Base-by-base conservation (phyloP, 2,113 vertebrate species). In the Proteles cristata region DNA sequence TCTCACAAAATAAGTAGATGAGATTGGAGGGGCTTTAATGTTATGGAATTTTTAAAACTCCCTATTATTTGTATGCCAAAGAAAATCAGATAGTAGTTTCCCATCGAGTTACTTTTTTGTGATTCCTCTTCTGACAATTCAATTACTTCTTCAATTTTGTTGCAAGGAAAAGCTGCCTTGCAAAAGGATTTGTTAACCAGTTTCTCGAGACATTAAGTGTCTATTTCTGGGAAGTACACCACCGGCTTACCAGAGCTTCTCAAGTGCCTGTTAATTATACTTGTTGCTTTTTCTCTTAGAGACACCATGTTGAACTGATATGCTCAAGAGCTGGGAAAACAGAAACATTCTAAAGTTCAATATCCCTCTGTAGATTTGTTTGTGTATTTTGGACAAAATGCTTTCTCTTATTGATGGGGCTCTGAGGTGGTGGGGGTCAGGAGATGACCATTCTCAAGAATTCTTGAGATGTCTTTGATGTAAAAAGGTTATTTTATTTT, bases 31-130 rank as follows among this genome's bases (percentile, higher is more conserved):
- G 4, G 65, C 58, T 84, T 93, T 92, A 83, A 82, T 89, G 15
- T 48, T 6, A 43, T 17, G 48, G 10, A 50, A 63, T 31, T 63
- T 88, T 96, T 33, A 19, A 80, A 94, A 80, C 7, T 85, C 12
- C 11, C 76, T 53, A n/a, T 33, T 39, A 66, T 16, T 48, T 84
- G 88, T 87, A 77, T 84, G 43, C 69, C 43, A 82, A 88, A 77
- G 58, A 61, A 93, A 35, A 84, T 92, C 55, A 92, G 25, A 31
- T 31, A 65, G 58, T 71, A 14, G 89, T 95, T 86, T 82, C 33
- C 68, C 33, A 66, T 97, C 68, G 90, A 58, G 81, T 97, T 82
- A 48, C 74, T 94, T 43, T 85, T 96, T 90, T 82, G n/a, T 91
- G 73, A 73, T 93, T 93, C 35, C 50, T 87, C 33, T 25, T 87